These are phyloP conservation scores for Andricus grossulariae DNA, from an alignment of 1,140 invertebrate species.

Conservation along the genomic window DNA sequence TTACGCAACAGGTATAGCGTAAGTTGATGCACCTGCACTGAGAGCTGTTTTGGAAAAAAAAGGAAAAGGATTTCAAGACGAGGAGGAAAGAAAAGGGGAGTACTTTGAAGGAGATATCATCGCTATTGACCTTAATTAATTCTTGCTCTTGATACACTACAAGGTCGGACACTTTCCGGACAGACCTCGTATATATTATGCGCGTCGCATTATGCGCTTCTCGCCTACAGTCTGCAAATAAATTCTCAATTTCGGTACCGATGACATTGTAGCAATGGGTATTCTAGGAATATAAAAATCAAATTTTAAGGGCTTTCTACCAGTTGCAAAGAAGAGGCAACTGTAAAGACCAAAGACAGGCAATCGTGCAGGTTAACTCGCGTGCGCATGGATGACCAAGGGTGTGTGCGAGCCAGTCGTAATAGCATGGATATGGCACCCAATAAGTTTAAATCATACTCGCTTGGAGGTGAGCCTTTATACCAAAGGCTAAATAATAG, in stretches of 20 bases:
- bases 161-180: too few species aligned
- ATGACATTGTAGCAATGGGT: background rate
- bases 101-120: too few species aligned
- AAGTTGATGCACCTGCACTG: too few species aligned
- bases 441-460: constrained; percentile 74
- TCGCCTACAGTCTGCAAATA: background rate
- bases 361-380: constrained; percentile 25
- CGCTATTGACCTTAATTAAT: too few species aligned
- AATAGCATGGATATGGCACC: constrained; percentile 66
- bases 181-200: too few species aligned
- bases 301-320: constrained; percentile 30
- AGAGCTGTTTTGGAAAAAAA: too few species aligned
- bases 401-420: constrained; percentile 52
- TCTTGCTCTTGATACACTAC: too few species aligned
- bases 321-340: constrained; percentile 22
- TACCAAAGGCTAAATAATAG: constrained; percentile 56
- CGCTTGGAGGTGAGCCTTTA: constrained; percentile 50
- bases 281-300: constrained; percentile 5
- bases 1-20: too few species aligned
- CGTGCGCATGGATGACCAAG: constrained; percentile 50
- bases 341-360: background rate
- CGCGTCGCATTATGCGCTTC: background rate
- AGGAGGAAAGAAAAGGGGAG: too few species aligned
- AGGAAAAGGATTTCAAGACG: too few species aligned
- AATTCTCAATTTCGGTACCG: constrained; percentile 25